A percentile compares a stretch with the other conserved stretches of the same genome.
Conservation (phyloP, 2,797 vertebrate species). For the Crypturellus tataupa region DNA sequence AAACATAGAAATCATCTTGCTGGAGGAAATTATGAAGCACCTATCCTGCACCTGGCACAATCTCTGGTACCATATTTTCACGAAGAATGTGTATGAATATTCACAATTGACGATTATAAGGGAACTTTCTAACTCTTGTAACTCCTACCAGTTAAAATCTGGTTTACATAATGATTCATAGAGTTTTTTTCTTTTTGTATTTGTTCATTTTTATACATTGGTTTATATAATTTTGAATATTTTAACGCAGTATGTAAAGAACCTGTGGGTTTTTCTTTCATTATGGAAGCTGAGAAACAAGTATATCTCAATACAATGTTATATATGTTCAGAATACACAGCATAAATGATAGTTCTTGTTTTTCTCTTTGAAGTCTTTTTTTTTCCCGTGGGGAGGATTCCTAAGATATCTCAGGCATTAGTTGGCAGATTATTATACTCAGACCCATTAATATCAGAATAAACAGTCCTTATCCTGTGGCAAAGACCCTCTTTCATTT, state of each 20-base stretch:
- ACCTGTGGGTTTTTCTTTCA: not conserved
- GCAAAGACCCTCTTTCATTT: not conserved
- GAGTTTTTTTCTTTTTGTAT: not conserved
- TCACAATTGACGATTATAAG: not conserved
- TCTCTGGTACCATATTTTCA: not conserved
- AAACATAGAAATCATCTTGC: constrained; percentile 31
- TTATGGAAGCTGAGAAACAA: not conserved
- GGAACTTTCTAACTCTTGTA: not conserved
- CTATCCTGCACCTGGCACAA: not conserved
- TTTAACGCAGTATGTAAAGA: not conserved
- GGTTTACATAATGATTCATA: not conserved
- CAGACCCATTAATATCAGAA: not conserved
- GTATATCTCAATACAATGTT: not conserved
- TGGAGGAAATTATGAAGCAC: not conserved
- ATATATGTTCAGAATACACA: not conserved
- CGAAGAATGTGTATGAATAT: not conserved
- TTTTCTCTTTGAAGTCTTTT: not conserved
- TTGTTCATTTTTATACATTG: not conserved
- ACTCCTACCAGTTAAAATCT: not conserved
- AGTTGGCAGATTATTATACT: not conserved
- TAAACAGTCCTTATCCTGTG: not conserved
- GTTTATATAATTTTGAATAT: not conserved
- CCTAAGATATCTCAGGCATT: not conserved
- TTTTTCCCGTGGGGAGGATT: not conserved
- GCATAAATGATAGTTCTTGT: not conserved